Conservation (phyloP, 2,113 vertebrate genomes). For the Verasper variegatus region DNA sequence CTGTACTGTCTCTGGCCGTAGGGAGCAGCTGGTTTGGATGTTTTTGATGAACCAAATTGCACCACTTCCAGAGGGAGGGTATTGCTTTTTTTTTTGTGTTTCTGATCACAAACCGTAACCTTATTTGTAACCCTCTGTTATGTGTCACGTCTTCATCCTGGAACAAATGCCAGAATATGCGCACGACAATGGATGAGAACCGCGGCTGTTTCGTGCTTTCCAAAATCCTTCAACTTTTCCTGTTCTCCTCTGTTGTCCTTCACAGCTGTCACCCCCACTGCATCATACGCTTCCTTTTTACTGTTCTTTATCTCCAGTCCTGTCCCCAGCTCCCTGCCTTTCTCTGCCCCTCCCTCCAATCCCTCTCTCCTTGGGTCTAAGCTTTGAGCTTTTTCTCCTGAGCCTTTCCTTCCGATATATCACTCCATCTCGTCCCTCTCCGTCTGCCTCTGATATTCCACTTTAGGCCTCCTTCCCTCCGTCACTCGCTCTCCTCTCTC, state of each 20-base stretch:
- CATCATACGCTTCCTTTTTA: constrained; percentile 54
- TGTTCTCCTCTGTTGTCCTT: constrained; percentile 58
- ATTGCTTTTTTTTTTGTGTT: constrained; percentile 53
- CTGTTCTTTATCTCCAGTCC: constrained; percentile 70
- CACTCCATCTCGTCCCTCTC: constrained; percentile 77
- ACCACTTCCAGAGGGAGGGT: constrained; percentile 46
- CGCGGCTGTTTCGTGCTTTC: background rate
- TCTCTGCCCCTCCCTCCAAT: constrained; percentile 42
- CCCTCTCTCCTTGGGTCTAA: constrained; percentile 64
- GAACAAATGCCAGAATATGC: constrained; percentile 32
- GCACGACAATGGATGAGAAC: constrained; percentile 1
- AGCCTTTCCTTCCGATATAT: constrained; percentile 77
- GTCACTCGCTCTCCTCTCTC: constrained; percentile 44
- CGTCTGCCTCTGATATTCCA: constrained; percentile 66
- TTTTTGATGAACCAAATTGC: constrained; percentile 66
- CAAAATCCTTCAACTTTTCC: constrained; percentile 36
- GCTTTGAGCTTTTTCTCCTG: constrained; percentile 73
- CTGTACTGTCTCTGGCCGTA: constrained; percentile 36
- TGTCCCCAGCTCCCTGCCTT: constrained; percentile 48
- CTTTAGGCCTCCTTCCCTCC: constrained; percentile 59
- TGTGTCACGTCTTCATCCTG: constrained; percentile 8
- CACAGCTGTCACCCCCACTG: constrained; percentile 48
- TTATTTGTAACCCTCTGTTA: constrained; percentile 46
- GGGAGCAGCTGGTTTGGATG: constrained; percentile 51
- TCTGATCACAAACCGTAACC: constrained; percentile 62